These are phyloP conservation scores for Pao palembangensis DNA, from an alignment of 2,113 vertebrate genomes.

Conservation along the genomic window DNA sequence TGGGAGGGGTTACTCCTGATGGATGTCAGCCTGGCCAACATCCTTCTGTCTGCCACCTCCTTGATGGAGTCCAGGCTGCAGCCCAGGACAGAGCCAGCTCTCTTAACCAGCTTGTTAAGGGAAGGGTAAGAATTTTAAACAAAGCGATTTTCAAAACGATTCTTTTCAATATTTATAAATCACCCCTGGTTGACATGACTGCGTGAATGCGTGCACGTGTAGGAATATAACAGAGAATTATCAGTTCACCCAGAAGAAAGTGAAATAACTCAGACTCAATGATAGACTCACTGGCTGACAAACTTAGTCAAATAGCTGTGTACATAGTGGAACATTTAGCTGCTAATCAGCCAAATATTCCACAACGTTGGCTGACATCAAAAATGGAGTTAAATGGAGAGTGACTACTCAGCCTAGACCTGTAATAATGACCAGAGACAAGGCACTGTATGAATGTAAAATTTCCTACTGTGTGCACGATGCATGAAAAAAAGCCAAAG, in stretches of 20 bases:
- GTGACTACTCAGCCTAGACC: not conserved
- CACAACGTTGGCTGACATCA: constrained; percentile 1
- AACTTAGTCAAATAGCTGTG: too few species aligned
- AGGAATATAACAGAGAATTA: constrained; percentile 1
- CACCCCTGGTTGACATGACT: not conserved
- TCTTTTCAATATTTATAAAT: not conserved
- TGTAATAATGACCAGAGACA: not conserved
- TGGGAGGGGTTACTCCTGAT: too few species aligned
- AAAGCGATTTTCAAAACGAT: not conserved
- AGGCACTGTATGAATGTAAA: not conserved
- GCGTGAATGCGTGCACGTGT: not conserved
- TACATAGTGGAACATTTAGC: constrained; percentile 10
- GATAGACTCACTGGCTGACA: too few species aligned
- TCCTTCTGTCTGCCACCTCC: too few species aligned
- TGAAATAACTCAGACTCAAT: too few species aligned
- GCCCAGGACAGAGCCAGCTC: too few species aligned
- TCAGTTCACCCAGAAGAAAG: not conserved
- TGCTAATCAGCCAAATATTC: constrained; percentile 15
- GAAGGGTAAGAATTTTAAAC: not conserved
- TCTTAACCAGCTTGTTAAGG: too few species aligned
- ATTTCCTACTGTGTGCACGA: not conserved
- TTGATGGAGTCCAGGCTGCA: too few species aligned
- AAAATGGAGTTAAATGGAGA: constrained; percentile 2
- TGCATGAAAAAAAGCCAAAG: not conserved
- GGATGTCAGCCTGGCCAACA: too few species aligned